These are phyloP conservation scores for Colostygia pectinataria DNA, from an alignment of 2,888 invertebrate species.

Conservation along the genomic window DNA sequence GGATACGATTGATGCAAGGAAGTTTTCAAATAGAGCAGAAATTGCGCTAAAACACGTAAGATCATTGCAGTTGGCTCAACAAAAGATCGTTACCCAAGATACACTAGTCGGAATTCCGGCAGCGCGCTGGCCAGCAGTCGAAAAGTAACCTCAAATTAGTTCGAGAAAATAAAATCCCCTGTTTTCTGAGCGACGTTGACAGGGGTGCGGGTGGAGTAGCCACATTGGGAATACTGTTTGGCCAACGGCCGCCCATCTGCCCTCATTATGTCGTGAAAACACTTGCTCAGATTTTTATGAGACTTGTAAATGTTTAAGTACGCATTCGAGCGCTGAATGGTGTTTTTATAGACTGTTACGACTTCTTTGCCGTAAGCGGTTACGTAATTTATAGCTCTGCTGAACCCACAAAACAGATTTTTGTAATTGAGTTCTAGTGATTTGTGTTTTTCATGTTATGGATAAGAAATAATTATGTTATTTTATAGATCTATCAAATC, in stretches of 20 bases:
- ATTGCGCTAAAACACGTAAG: slow-evolving; percentile 15
- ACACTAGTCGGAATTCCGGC: slow-evolving; percentile 46
- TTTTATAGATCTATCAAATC: too few relatives aligned
- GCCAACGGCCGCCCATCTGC: slow-evolving; percentile 54
- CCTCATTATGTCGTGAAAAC: slow-evolving; percentile 55
- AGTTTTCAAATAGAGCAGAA: slow-evolving; percentile 15
- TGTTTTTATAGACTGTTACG: slow-evolving; percentile 34
- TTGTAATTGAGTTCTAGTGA: background rate
- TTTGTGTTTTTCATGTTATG: background rate
- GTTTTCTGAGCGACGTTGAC: slow-evolving; percentile 54
- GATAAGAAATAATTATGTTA: too few relatives aligned
- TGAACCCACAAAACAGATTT: slow-evolving; percentile 19
- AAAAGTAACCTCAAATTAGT: slow-evolving; percentile 66
- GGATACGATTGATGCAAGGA: background rate
- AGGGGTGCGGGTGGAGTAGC: slow-evolving; percentile 56
- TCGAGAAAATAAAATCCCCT: slow-evolving; percentile 60
- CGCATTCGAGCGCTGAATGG: slow-evolving; percentile 36
- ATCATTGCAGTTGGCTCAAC: slow-evolving; percentile 31
- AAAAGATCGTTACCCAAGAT: slow-evolving; percentile 31
- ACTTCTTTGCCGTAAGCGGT: slow-evolving; percentile 30
- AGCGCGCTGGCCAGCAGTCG: slow-evolving; percentile 42
- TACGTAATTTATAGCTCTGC: slow-evolving; percentile 26
- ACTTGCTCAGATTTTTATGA: slow-evolving; percentile 53
- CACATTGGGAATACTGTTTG: slow-evolving; percentile 51
- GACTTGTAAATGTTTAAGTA: slow-evolving; percentile 50